A percentile compares a stretch with the other conserved stretches of the same genome.
Conservation (phyloP, 2,797 vertebrate genomes). For the Halcyon chelicuti region DNA sequence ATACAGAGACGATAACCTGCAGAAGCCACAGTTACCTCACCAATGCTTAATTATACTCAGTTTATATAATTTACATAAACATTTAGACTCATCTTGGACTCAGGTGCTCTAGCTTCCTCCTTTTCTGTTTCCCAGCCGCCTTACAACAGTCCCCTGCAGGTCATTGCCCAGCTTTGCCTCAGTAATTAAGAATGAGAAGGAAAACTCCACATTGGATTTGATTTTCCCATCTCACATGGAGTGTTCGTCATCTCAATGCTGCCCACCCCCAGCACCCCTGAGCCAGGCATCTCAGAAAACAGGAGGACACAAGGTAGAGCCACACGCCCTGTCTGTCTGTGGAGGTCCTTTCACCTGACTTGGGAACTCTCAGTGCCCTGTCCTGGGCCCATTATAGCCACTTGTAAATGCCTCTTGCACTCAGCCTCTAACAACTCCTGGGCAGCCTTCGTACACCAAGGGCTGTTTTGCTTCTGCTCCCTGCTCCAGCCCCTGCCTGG, state of each 20-base stretch:
- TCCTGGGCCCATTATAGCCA: not conserved
- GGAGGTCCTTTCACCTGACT: not conserved
- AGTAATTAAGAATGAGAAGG: not conserved
- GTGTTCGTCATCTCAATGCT: not conserved
- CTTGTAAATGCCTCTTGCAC: not conserved
- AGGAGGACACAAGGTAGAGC: not conserved
- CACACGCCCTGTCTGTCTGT: accelerated
- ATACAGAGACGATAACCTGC: not conserved
- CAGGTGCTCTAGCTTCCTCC: not conserved
- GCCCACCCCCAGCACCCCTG: not conserved
- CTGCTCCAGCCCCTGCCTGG: accelerated
- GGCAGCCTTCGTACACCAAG: not conserved
- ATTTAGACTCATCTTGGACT: not conserved
- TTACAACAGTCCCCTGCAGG: not conserved
- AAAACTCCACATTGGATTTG: not conserved
- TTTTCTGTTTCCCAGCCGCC: not conserved
- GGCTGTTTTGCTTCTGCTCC: not conserved
- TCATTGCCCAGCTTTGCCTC: not conserved
- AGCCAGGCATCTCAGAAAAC: not conserved
- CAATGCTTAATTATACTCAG: not conserved
- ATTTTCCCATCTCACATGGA: not conserved
- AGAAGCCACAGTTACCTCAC: not conserved
- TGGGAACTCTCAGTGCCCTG: not conserved
- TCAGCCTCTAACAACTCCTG: not conserved
- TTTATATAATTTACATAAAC: not conserved